Evolutionary conservation across 2,797 vertebrate genomes (phyloP), one percentile per base, ranked within the genome.

Genomic region (Allobates femoralis): DNA sequence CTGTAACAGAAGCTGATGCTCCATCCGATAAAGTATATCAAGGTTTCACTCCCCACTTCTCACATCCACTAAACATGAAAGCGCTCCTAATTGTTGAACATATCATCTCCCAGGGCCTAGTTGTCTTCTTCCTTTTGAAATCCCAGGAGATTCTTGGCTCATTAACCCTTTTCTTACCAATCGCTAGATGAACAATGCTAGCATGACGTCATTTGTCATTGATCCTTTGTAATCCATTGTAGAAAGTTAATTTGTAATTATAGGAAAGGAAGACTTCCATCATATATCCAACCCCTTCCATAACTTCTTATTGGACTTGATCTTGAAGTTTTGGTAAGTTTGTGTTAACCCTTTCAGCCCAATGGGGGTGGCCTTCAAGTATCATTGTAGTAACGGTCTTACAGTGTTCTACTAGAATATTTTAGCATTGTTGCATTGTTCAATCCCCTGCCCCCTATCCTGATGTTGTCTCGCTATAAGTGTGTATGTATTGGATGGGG

Each of bases 361-460:
- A n/a, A 75, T 30, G 62, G 21, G 11, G 26, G 66, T 66, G 64
- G 50, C 5, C 51, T 56, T 6, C 51, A 71, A 55, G 50, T 19
- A 46, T 19, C 19, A 56, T 21, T 60, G 75, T 69, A 80, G 76
- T 46, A n/a, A 84, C 79, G 66, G 75, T 30, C 62, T 79, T 66
- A 56, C 23, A 84, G 94, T 94, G 89, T 95, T 94, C 92, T 94
- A 94, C 94, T 94, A 94, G 93, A 93, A 93, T 94, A 94, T 94
- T n/a, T 37, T 95, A 94, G 93, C 93, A 92, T 93, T 91, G 92
- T 90, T 6, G 90, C 91, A 95, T 95, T 95, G 95, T 95, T 94
- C 69, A 81, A 73, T 73, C 53, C 86, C 82, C 77, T 75, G 77
- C 77, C 77, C 81, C 81, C 82, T 84, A 84, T 73, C 56, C 86